Conservation (phyloP, 2,113 vertebrate genomes). For the Callaeas wilsoni region DNA sequence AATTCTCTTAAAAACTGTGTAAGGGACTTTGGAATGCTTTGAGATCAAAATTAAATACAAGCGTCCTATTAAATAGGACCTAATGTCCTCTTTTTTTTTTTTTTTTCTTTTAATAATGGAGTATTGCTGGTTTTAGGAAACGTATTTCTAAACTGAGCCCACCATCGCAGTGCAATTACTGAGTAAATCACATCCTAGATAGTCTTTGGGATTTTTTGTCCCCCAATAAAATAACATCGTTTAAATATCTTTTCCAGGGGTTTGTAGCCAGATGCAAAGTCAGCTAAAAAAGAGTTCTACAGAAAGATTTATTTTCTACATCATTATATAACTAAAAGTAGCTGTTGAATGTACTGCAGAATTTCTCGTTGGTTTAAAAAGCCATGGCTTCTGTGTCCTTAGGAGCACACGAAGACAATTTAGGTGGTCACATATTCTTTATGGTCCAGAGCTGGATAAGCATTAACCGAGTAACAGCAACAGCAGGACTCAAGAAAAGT, state of each 20-base stretch:
- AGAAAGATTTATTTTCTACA: slow-evolving; percentile 26
- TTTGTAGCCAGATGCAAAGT: slow-evolving; percentile 48
- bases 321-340: slow-evolving; percentile 15
- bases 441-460: neutral
- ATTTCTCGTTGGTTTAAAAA: neutral
- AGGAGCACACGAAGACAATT: neutral
- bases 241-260: slow-evolving; percentile 47
- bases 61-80: neutral
- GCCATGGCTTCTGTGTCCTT: neutral
- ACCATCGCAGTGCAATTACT: slow-evolving; percentile 43
- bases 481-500: neutral
- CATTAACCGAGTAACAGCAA: neutral
- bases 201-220: neutral
- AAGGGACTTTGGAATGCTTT: slow-evolving; percentile 4
- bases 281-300: slow-evolving; percentile 35
- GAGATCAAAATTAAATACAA: slow-evolving; percentile 21
- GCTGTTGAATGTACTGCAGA: neutral
- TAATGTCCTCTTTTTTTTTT: neutral
- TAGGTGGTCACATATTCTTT: neutral
- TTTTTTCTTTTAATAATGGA: neutral
- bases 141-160: slow-evolving; percentile 27
- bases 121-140: slow-evolving; percentile 32
- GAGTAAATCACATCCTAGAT: slow-evolving; percentile 44
- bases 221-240: slow-evolving; percentile 24
- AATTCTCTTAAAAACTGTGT: neutral